Percentiles rank a stretch among this genome's conserved stretches.
These are phyloP conservation scores for Acanthis flammea DNA, from an alignment of 2,797 vertebrate species.

Conservation along the genomic window DNA sequence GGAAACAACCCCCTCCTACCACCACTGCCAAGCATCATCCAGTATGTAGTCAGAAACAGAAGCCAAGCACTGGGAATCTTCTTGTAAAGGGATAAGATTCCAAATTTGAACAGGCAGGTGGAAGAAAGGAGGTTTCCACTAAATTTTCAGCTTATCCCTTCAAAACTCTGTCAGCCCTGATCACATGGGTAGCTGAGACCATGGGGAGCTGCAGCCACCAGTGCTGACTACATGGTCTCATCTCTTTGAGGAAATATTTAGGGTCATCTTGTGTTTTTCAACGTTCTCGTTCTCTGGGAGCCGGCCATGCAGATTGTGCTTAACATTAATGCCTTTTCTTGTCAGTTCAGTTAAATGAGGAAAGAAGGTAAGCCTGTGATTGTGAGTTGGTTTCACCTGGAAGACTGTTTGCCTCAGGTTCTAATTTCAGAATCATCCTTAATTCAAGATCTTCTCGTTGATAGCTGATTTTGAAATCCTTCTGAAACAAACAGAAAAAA, in stretches of 20 bases:
- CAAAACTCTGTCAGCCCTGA: not conserved
- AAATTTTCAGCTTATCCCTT: not conserved
- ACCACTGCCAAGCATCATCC: not conserved
- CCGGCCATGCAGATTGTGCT: not conserved
- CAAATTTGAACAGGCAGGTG: not conserved
- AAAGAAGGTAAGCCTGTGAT: not conserved
- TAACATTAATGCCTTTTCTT: not conserved
- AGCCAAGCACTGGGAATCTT: not conserved
- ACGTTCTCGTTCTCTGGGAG: not conserved
- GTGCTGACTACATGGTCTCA: not conserved
- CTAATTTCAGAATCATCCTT: not conserved
- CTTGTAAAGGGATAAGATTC: not conserved
- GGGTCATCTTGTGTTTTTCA: not conserved
- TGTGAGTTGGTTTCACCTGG: not conserved
- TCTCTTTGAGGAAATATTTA: not conserved
- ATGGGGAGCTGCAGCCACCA: not conserved
- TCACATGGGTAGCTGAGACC: not conserved
- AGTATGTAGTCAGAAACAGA: not conserved
- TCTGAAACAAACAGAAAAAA: not conserved
- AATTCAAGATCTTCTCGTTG: not conserved
- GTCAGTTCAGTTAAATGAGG: not conserved
- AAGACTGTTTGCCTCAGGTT: not conserved
- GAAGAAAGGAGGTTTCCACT: not conserved
- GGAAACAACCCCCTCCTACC: fast-evolving
- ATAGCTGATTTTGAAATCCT: not conserved